Evolutionary conservation across 1,140 invertebrate genomes (phyloP).

Genomic region (Drosophila melanogaster): DNA sequence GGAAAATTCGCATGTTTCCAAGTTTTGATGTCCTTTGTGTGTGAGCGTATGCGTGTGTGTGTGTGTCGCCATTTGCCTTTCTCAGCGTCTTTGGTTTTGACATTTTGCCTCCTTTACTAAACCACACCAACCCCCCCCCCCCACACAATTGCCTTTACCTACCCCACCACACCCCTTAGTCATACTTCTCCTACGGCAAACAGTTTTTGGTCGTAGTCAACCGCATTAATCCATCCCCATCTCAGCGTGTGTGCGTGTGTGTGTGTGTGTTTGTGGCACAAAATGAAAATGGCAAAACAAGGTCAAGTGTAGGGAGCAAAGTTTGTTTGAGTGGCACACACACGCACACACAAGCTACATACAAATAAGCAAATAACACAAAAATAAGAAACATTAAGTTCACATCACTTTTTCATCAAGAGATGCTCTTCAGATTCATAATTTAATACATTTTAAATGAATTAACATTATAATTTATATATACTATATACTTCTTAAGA

Average conservation of each 20-base stretch:
- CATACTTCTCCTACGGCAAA: slow-evolving; percentile 13
- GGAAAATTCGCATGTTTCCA: slow-evolving; percentile 10
- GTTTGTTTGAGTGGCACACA: slow-evolving; percentile 74
- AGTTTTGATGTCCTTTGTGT: slow-evolving; percentile 9
- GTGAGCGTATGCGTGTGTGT: background rate
- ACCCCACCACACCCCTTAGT: background rate
- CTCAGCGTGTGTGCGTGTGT: slow-evolving; percentile 23
- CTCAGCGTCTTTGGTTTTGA: slow-evolving; percentile 64
- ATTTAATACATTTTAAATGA: too few species aligned
- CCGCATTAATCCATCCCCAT: slow-evolving; percentile 64
- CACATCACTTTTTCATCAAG: slow-evolving; percentile 66
- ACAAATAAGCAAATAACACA: slow-evolving; percentile 12
- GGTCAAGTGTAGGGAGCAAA: slow-evolving; percentile 81
- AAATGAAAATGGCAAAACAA: slow-evolving; percentile 81
- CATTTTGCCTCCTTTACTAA: slow-evolving; percentile 30
- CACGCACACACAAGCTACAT: slow-evolving; percentile 29
- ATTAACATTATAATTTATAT: too few species aligned
- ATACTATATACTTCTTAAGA: too few species aligned
- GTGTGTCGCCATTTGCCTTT: slow-evolving; percentile 34
- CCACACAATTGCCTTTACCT: background rate
- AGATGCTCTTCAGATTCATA: slow-evolving; percentile 1
- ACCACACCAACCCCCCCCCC: background rate
- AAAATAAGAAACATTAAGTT: slow-evolving; percentile 40
- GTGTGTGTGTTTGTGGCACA: slow-evolving; percentile 45
- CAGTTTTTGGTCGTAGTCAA: slow-evolving; percentile 54